A percentile compares a stretch with the other conserved stretches of the same genome.
Evolutionary conservation across 1,140 invertebrate genomes (phyloP).

Genomic region (Zaprionus camerounensis): DNA sequence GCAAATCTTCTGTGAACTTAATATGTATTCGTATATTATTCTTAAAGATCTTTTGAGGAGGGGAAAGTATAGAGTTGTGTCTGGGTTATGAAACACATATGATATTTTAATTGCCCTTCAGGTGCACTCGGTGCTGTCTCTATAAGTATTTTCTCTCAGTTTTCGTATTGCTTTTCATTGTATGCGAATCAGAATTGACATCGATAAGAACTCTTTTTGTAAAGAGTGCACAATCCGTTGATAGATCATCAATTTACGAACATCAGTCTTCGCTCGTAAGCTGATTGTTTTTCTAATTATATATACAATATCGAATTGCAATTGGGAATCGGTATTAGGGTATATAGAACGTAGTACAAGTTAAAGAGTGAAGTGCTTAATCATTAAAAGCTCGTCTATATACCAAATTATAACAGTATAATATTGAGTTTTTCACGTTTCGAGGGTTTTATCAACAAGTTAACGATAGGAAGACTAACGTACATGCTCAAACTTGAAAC

Average conservation of each 20-base stretch:
- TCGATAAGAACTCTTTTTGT: slow-evolving; percentile 16
- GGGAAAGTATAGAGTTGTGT: background rate
- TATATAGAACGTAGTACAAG: background rate
- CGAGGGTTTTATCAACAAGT: slow-evolving; percentile 32
- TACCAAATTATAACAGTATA: slow-evolving; percentile 15
- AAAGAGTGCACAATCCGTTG: slow-evolving; percentile 24
- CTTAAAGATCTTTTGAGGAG: background rate
- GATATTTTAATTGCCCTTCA: slow-evolving; percentile 20
- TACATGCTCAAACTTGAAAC: slow-evolving; percentile 39
- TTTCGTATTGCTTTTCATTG: slow-evolving; percentile 52
- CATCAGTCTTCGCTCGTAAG: slow-evolving; percentile 61
- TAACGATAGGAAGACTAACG: slow-evolving; percentile 39
- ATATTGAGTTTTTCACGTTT: slow-evolving; percentile 4
- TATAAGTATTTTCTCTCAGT: slow-evolving; percentile 21
- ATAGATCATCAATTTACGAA: slow-evolving; percentile 34
- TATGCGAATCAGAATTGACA: slow-evolving; percentile 41
- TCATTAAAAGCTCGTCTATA: slow-evolving; percentile 37
- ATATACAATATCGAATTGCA: slow-evolving; percentile 11
- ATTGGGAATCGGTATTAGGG: background rate
- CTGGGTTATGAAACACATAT: slow-evolving; percentile 7
- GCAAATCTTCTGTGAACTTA: slow-evolving; percentile 23
- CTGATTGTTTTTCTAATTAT: slow-evolving; percentile 47
- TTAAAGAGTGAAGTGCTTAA: slow-evolving; percentile 17
- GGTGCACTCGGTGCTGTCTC: slow-evolving; percentile 15
- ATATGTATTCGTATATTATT: slow-evolving; percentile 6